Conservation (phyloP, 2,113 vertebrate species). For the Perca schrenkii region DNA sequence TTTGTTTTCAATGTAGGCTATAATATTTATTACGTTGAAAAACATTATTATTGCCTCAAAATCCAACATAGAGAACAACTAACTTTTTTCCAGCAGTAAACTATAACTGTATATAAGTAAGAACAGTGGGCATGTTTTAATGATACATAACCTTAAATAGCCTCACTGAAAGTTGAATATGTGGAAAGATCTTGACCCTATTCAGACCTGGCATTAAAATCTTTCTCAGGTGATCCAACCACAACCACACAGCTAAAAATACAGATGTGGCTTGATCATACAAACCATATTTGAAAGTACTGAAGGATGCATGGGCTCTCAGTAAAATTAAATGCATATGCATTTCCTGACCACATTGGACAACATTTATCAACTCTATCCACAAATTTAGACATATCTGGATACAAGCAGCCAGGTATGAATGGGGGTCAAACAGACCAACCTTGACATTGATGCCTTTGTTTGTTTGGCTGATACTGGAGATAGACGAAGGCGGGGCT, state of each 20-base stretch:
- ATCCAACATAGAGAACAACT: neutral
- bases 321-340: neutral
- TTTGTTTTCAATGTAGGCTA: neutral
- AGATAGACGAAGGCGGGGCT: slow-evolving; percentile 93
- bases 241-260: neutral
- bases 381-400: neutral
- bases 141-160: neutral
- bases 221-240: neutral
- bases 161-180: neutral
- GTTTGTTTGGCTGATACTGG: slow-evolving; percentile 95
- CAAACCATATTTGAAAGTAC: neutral
- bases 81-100: neutral
- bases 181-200: neutral
- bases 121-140: neutral
- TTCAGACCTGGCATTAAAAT: slow-evolving; percentile 8
- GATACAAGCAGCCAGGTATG: neutral
- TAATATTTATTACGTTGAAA: neutral
- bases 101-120: neutral
- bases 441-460: slow-evolving; percentile 98
- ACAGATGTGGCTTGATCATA: neutral
- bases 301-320: neutral
- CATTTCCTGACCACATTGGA: slow-evolving; percentile 5
- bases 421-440: neutral
- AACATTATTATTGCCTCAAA: neutral
- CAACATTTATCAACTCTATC: slow-evolving; percentile 1